Evolutionary conservation across 2,888 invertebrate genomes (phyloP), one percentile per base, ranked within the genome.

Genomic region (Apomyelois bistriatella): DNA sequence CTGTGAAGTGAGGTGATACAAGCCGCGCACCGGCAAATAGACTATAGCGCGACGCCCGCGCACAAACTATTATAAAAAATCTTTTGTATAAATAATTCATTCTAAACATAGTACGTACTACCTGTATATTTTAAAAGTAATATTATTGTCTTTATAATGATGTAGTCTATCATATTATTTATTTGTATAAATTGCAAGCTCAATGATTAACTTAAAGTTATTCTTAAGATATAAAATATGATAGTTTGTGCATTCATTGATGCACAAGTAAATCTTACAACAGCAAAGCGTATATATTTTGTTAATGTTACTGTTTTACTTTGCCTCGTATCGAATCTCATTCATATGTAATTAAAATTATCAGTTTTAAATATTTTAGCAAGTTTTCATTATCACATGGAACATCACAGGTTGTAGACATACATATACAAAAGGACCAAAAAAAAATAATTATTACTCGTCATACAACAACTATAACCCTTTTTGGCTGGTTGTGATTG

Each of bases 1-100:
- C 91, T 95, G 95, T 90, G 95, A 95, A 92, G 95, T 95, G 93
- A 96, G 96, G 93, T 96, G 95, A 96, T 95, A 94, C 86, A 83
- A 78, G 79, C 68, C 65, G 59, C 75, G 70, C 56, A 53, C 59
- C 55, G 62, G 66, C 59, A 65, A 52, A 52, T 60, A 53, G 58
- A 63, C 56, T 58, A 48, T 53, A 57, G 17, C 42, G 3, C 13
- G 16, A 59, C 62, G 62, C 37, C 10, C 28, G 16, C 15, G n/a
- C 35, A n/a, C 58, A 58, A 64, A 63, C 61, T 22, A 68, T 65
- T 62, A 64, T 72, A 59, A 72, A 76, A 75, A 3, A 6, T 74
- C 68, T 73, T 67, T 62, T 72, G 64, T 66, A 71, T 68, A 73
- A 68, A 68, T 62, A 69, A 67, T 71, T 58, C 12, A 68, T 58